These are phyloP conservation scores for Anas platyrhynchos DNA, from an alignment of 2,113 vertebrate genomes.

Conservation along the genomic window DNA sequence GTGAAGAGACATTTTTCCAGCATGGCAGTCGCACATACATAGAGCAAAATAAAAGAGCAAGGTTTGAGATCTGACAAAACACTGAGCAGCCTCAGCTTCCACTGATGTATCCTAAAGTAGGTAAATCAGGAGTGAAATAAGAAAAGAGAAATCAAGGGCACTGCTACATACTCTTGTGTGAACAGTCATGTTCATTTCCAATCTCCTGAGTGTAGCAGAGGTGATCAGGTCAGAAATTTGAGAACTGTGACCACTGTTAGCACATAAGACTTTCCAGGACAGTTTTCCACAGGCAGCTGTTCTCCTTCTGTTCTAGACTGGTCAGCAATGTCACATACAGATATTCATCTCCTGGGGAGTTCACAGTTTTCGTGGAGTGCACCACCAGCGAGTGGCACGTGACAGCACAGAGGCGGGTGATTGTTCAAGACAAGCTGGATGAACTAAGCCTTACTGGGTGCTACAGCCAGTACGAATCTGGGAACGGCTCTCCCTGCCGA, in stretches of 20 bases:
- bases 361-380: conserved; percentile 85
- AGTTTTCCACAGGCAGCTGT: neutral
- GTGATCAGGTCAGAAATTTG: neutral
- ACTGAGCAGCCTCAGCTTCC: neutral
- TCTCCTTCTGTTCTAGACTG: conserved; percentile 29
- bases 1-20: neutral
- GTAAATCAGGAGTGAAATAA: neutral
- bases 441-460: conserved; percentile 79
- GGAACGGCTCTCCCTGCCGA: conserved; percentile 76
- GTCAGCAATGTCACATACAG: conserved; percentile 81
- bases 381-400: conserved; percentile 92
- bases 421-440: conserved; percentile 78
- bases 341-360: conserved; percentile 83
- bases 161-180: neutral
- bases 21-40: neutral
- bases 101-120: neutral
- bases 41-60: neutral
- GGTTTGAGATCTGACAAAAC: neutral
- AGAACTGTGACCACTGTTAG: neutral
- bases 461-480: conserved; percentile 72
- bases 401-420: conserved; percentile 82
- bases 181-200: neutral
- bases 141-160: neutral
- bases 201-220: neutral
- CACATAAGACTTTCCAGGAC: rapidly evolving